These are phyloP conservation scores for Chanos chanos DNA, from an alignment of 2,797 vertebrate genomes.

Conservation along the genomic window DNA sequence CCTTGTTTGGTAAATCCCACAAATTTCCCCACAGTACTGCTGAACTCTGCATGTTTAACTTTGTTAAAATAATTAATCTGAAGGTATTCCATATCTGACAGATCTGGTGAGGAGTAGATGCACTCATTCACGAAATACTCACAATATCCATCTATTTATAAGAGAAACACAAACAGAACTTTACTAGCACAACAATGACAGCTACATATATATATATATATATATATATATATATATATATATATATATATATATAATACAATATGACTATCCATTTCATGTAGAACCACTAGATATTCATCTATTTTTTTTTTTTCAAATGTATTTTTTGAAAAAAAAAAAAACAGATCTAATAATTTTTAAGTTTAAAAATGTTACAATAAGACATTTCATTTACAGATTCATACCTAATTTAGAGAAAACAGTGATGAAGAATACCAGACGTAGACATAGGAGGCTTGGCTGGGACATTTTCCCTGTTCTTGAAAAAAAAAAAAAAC, in stretches of 20 bases:
- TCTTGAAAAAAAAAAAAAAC: background rate
- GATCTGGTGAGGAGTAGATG: conserved; percentile 11
- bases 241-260: no score
- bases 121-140: background rate
- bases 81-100: conserved; percentile 31
- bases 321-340: no score
- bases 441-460: background rate
- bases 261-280: no score
- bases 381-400: no score
- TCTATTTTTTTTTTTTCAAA: no score
- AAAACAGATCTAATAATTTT: no score
- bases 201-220: no score
- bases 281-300: no score
- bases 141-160: conserved; percentile 30
- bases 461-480: background rate
- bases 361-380: no score
- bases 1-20: conserved; percentile 31
- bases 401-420: background rate
- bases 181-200: no score
- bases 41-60: conserved; percentile 25
- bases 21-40: conserved; percentile 49
- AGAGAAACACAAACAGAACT: background rate
- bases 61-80: conserved; percentile 37
- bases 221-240: no score
- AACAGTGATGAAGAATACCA: no score